Evolutionary conservation across 2,113 vertebrate species (phyloP), one percentile per base, ranked within the genome.

Genomic region (Amazona guildingii): DNA sequence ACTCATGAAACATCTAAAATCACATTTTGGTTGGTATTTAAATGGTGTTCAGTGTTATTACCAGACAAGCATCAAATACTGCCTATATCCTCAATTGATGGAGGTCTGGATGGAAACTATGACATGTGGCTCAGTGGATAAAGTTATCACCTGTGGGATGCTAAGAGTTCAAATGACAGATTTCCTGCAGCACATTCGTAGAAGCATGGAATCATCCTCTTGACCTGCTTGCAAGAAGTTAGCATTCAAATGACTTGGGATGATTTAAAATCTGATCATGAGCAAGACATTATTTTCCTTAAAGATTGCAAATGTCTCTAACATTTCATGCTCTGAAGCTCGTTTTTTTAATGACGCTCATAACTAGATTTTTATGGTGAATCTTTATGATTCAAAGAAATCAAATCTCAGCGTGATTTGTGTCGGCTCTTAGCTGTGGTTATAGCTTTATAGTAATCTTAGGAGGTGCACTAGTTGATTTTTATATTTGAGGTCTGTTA

Each of bases 331-430:
- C 82, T 91, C 78, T 85, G 63, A 90, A 91, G 90, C 82, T 94
- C 78, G 66, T 69, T 91, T 93, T 62, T 94, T 94, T 51, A 95
- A 96, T 0, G 20, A 88, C 44, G n/a, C 63, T 96, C 54, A 74
- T 96, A 96, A 94, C 90, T 93, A 85, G 63, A 74, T 85, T 96
- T 95, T 95, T 91, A 88, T 85, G 75, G 63, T 80, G 75, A 88
- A 90, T 91, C 49, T 95, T 96, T 95, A 94, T 89, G 95, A 92
- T 94, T 92, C 88, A 66, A 44, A 77, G 64, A 96, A 86, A 92
- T 95, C 93, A 95, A 96, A 88, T 88, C 83, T 73, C 43, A 73
- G 69, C 88, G 80, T 92, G 94, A 95, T 96, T 95, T 94, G 72
- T 90, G 35, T 64, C 2, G 4, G 10, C 29, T 29, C 8, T 75